phyloP scores from a whole-genome alignment of 2,797 vertebrate genomes.

The Meda fulgida region DNA sequence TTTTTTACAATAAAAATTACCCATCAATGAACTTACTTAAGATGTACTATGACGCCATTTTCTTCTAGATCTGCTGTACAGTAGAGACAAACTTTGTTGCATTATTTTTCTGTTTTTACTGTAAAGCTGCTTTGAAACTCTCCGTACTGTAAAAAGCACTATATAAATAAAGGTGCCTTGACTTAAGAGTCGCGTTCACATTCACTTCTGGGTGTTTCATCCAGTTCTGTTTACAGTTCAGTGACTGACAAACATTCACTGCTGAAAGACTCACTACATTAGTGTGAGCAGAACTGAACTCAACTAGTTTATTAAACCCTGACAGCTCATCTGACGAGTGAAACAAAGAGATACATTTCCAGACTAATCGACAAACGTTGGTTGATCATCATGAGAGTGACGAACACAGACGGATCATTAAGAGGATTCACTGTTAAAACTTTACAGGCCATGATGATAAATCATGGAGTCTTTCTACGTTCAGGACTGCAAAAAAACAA shows the following conservation, averaged over 20 bases:
- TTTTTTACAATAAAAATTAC: no score
- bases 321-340: background rate
- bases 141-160: no score
- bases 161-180: no score
- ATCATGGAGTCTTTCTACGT: background rate
- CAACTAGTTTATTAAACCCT: background rate
- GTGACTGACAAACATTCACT: background rate
- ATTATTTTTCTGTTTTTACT: no score
- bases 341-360: background rate
- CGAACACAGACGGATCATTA: background rate
- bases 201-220: background rate
- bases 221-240: background rate
- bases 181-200: background rate
- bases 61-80: no score
- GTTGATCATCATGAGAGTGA: background rate
- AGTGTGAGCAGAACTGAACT: background rate
- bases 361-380: background rate
- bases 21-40: no score
- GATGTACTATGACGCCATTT: no score
- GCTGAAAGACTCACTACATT: background rate
- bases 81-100: no score
- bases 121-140: no score
- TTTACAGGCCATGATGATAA: background rate
- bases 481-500: background rate
- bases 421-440: background rate